Evolutionary conservation across 1,140 invertebrate species (phyloP), one percentile per base, ranked within the genome.

Genomic region (Neotoxoptera formosana): DNA sequence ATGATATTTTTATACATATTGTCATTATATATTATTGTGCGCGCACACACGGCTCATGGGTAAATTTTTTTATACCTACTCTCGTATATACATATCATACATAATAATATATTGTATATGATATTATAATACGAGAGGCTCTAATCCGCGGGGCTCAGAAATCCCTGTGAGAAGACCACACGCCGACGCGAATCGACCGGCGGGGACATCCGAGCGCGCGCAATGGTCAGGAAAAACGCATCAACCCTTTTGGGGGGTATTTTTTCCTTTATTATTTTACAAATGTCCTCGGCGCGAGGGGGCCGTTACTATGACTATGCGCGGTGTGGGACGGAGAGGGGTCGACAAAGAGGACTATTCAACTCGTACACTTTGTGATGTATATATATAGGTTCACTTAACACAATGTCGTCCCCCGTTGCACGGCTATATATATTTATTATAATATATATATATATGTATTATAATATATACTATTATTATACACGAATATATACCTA

Each of bases 211-310:
- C 34, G n/a, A n/a, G 11, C 7, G 45, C 34, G 90, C 30, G 76
- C 91, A 93, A 87, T 56, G 84, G 91, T 84, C 76, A 92, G 91
- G 76, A 92, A 92, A 92, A 92, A 92, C 91, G 91, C 91, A 25
- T 34, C 47, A 84, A 92, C 91, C 91, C 91, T 84, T 92, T 92
- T 67, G 21, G 67, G 45, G 21, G 67, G 45, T 83, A 20, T 83
- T 83, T 84, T 51, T 89, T n/a, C 48, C 48, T 51, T 88, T 88
- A 41, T 88, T 91, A 30, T 60, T 91, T 91, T 60, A 76, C 60
- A 76, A 76, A 76, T 76, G 60, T 76, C 60, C 76, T 76, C 60
- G 9, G 20, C n/a, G 41, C 23, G 60, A 76, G n/a, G 83, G 83
- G 36, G 21, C 83, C 23, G 60, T 76, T 76, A 34, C 34, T 25